phyloP scores from a whole-genome alignment of 1,140 invertebrate species.

The Atta cephalotes region DNA sequence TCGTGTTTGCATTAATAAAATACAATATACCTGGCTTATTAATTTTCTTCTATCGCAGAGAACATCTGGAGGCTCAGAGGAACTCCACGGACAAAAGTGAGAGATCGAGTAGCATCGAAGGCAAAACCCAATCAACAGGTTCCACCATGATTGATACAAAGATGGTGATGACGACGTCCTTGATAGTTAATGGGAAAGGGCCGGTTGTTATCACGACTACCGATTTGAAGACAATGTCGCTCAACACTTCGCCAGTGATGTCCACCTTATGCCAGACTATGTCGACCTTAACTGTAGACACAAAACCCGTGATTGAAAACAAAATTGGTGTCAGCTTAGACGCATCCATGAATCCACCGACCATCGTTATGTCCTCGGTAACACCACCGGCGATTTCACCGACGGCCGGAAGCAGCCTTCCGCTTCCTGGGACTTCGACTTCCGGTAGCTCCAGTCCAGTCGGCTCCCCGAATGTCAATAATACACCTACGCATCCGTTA shows the following conservation, averaged over 20 bases:
- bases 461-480: conserved; percentile 86
- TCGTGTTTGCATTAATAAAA: neutral
- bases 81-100: conserved; percentile 77
- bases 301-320: conserved; percentile 58
- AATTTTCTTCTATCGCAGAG: conserved; percentile 75
- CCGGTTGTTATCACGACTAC: neutral
- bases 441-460: conserved; percentile 84
- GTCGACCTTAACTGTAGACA: conserved; percentile 82
- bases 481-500: conserved; percentile 88
- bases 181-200: conserved; percentile 61
- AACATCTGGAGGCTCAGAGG: conserved; percentile 81
- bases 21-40: neutral
- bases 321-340: conserved; percentile 77
- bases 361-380: conserved; percentile 93
- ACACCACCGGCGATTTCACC: conserved; percentile 93
- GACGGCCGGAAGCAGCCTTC: conserved; percentile 84
- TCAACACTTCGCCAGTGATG: conserved; percentile 31
- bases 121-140: conserved; percentile 53
- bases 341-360: conserved; percentile 90
- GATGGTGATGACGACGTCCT: conserved; percentile 52
- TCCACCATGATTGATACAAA: conserved; percentile 52
- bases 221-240: conserved; percentile 64
- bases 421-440: conserved; percentile 83
- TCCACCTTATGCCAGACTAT: conserved; percentile 1
- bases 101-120: conserved; percentile 74